Base-by-base conservation (phyloP, 2,113 vertebrate genomes). In the Syngnathus typhle region DNA sequence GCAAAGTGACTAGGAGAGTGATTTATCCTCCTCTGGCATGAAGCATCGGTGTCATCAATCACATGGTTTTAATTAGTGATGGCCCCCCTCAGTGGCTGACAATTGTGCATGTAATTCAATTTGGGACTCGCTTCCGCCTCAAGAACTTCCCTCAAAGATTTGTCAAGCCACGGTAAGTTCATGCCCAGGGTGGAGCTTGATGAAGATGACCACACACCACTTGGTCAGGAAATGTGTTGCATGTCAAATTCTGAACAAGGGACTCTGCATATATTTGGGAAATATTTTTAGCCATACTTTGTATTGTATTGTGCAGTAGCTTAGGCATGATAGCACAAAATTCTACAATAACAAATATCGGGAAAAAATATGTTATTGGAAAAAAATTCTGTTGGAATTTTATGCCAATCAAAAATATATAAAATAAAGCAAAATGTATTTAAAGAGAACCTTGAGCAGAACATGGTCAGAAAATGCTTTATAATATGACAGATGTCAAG, bases 61-160 rank as follows among this genome's bases (percentile, higher is more conserved):
- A 91, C 87, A 74, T 85, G 82, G 78, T 86, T 90, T 90, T 90
- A 91, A 91, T 90, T 92, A 89, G 85, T 83, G 89, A 88, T 90
- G 89, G 84, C 88, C 87, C 81, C 85, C 88, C 84, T 89, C 89
- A 91, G 91, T 89, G 88, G 81, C 83, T 85, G 86, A 89, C 86
- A 91, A 92, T 90, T 88, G 88, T 90, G 87, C 89, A 91, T 90
- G 90, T 90, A 89, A 91, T 92, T 91, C 89, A 89, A 90, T 88
- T 90, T 87, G 83, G 87, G 87, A 89, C 79, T 85, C 70, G 65
- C 83, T 73, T 84, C 83, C 82, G 82, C 79, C 72, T 84, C 73
- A 61, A 72, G 83, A 81, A 86, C 58, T 79, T 73, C 81, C 81
- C 81, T 83, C 80, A 83, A 70, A 71, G 85, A 84, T 83, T 86